Conservation (phyloP, 2,888 invertebrate species). For the Imbricaverruca yamaguchii region DNA sequence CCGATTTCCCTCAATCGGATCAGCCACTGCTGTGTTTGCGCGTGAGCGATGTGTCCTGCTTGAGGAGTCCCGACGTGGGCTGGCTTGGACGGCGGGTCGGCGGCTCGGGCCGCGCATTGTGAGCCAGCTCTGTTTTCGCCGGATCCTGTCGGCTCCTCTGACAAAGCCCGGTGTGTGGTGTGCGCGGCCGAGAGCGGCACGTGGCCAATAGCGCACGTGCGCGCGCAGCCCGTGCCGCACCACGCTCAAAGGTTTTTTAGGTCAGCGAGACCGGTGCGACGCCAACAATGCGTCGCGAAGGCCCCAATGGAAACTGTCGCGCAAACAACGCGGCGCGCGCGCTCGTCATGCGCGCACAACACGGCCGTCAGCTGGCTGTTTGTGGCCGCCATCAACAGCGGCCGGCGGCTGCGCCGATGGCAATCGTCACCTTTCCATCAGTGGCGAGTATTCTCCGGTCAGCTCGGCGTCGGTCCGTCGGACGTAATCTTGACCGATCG, state of each 20-base stretch:
- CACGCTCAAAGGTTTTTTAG: slow-evolving; percentile 13
- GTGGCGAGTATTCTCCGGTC: not conserved
- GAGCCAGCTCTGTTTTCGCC: not conserved
- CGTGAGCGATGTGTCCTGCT: not conserved
- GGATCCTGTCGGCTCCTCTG: not conserved
- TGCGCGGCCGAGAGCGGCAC: not conserved
- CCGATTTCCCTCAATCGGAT: not conserved
- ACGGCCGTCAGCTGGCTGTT: not conserved
- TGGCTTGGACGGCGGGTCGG: not conserved
- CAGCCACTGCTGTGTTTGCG: not conserved
- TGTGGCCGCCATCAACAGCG: not conserved
- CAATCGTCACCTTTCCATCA: slow-evolving; percentile 7
- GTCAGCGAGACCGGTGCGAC: not conserved
- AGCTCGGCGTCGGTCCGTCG: not conserved
- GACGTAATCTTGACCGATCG: slow-evolving; percentile 21
- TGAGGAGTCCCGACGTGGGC: not conserved
- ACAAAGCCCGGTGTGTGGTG: not conserved
- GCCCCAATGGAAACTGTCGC: not conserved
- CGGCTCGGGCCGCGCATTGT: not conserved
- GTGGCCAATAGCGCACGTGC: not conserved
- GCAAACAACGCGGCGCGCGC: not conserved
- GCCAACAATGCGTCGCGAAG: not conserved
- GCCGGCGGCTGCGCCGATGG: not conserved
- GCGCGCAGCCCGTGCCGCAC: not conserved
- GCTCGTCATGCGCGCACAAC: not conserved